phyloP scores from a whole-genome alignment of 2,797 vertebrate species.

The Eutrigla gurnardus region DNA sequence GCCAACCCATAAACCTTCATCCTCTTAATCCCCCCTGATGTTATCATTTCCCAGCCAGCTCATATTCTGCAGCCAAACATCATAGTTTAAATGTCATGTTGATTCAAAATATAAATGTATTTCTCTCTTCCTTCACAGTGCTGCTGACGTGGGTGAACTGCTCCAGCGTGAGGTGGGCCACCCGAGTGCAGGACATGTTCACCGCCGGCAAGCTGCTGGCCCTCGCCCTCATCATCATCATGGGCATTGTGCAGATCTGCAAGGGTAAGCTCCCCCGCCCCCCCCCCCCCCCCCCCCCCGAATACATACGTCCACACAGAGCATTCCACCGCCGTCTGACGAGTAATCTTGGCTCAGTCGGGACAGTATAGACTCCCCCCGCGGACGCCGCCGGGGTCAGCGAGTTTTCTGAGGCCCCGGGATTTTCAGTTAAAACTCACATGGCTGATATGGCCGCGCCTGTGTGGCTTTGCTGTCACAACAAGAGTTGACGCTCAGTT shows the following conservation, averaged over 20 bases:
- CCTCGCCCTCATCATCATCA: slow-evolving; percentile 92
- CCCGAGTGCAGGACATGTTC: slow-evolving; percentile 93
- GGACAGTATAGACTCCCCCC: slow-evolving; percentile 20
- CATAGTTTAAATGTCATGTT: too few species aligned
- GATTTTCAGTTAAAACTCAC: slow-evolving; percentile 58
- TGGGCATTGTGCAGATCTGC: slow-evolving; percentile 95
- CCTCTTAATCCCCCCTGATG: background rate
- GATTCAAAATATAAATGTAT: too few species aligned
- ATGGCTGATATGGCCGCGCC: slow-evolving; percentile 62
- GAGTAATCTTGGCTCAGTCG: slow-evolving; percentile 12
- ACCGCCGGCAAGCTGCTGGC: slow-evolving; percentile 94
- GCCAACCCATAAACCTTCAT: slow-evolving; percentile 13
- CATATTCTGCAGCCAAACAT: background rate
- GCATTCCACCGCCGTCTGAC: background rate
- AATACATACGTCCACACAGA: background rate
- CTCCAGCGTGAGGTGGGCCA: slow-evolving; percentile 93
- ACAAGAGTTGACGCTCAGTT: slow-evolving; percentile 66
- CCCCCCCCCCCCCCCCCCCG: background rate
- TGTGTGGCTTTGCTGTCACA: slow-evolving; percentile 67
- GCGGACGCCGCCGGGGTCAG: slow-evolving; percentile 52
- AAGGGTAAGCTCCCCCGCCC: slow-evolving; percentile 83
- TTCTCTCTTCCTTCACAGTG: slow-evolving; percentile 63
- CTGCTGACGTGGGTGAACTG: slow-evolving; percentile 96
- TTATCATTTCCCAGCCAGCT: background rate
- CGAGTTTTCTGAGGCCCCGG: slow-evolving; percentile 60